Conservation (phyloP, 2,113 vertebrate species). For the Callithrix jacchus region DNA sequence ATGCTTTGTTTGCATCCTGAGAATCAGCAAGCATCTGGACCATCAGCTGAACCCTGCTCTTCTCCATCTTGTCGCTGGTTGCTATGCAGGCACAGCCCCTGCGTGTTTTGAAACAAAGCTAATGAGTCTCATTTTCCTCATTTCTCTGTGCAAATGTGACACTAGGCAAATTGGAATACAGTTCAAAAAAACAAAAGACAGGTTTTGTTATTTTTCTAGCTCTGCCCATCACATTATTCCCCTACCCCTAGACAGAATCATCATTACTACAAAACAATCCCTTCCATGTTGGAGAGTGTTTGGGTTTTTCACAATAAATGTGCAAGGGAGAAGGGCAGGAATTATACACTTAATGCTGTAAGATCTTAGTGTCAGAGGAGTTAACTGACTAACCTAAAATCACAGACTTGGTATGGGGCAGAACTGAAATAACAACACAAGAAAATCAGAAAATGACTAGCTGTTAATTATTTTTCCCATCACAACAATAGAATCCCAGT, state of each 20-base stretch:
- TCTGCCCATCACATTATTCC: not conserved
- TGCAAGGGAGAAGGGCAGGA: not conserved
- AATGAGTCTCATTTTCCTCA: not conserved
- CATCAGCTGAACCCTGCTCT: not conserved
- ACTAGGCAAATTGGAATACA: not conserved
- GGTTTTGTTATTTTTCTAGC: not conserved
- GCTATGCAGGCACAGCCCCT: not conserved
- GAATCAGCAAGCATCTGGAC: conserved; percentile 11
- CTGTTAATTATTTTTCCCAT: not conserved
- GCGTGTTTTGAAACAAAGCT: conserved; percentile 41
- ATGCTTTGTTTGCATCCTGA: not conserved
- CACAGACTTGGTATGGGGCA: not conserved
- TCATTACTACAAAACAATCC: not conserved
- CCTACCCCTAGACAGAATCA: not conserved
- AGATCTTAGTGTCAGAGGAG: not conserved
- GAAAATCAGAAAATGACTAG: not conserved
- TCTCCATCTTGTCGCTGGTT: conserved; percentile 16
- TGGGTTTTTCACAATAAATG: not conserved
- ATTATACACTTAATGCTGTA: not conserved
- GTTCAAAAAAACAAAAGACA: not conserved
- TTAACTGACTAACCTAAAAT: not conserved
- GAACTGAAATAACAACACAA: not conserved
- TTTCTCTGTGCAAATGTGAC: conserved; percentile 46
- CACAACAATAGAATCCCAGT: not conserved
- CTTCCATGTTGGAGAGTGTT: not conserved